Evolutionary conservation across 2,888 invertebrate genomes (phyloP), one percentile per base, ranked within the genome.

Genomic region (Aphrophora alni): DNA sequence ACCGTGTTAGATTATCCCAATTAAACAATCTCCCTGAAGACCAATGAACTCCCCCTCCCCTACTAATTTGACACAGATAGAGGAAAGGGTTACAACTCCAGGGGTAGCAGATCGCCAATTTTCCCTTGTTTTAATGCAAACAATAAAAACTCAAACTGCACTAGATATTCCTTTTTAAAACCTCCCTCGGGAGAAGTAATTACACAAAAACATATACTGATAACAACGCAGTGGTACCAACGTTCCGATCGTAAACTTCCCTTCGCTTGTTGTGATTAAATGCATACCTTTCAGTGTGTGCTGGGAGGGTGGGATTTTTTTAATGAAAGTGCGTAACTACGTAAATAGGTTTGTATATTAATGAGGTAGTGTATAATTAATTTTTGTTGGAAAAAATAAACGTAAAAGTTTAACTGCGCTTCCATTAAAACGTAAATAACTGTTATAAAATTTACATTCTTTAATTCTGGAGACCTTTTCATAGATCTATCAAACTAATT

Each of bases 81-180:
- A 5, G 59, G 21, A 59, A 59, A 59, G 59, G 59, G 59, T 59
- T 59, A 33, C n/a, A n/a, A n/a, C n/a, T n/a, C n/a, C n/a, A n/a
- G n/a, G 59, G 59, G 59, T 4, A 4, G 44, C 44, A 17, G 12
- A 44, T 44, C 59, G 59, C 59, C 59, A 59, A 59, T 59, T 59
- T 59, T 59, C 59, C 59, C 59, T 59, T 59, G 59, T 59, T 59
- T 59, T 59, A 59, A 59, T 21, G 59, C 59, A 59, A 59, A 59
- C 59, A 59, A 59, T 59, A 59, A 59, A 59, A 59, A 59, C 59
- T 14, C 59, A n/a, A 12, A 59, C 21, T 59, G 59, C 21, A 14
- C 10, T 59, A 14, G 59, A 59, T 59, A 59, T 59, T 59, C 59
- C 59, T 59, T 59, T 59, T 59, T 59, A 59, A 59, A 59, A 59